Evolutionary conservation across 2,113 vertebrate genomes (phyloP), one percentile per base, ranked within the genome.

Genomic region (Siniperca chuatsi): DNA sequence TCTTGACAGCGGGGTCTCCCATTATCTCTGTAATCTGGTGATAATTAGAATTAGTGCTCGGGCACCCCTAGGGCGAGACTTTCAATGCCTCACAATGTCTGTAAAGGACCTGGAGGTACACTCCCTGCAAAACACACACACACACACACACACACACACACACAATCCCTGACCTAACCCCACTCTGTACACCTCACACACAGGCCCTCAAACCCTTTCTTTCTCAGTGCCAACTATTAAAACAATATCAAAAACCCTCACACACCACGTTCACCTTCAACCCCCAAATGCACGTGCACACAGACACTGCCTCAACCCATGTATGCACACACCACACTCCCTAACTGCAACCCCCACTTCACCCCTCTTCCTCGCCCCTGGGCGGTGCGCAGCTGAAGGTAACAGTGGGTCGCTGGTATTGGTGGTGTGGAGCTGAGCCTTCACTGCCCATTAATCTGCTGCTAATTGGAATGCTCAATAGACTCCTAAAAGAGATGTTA

Each of bases 21-120:
- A 94, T 95, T 95, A 96, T 96, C 95, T 95, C 94, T 96, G 93
- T 95, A 95, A 95, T 95, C 95, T 95, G 93, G 92, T 93, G 92
- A 91, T 93, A 96, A 95, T 86, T 94, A 91, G 92, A 94, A 96
- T 95, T 95, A 96, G 93, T 83, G 93, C 94, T 91, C 80, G 64
- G 93, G 91, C 84, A 93, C 92, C 94, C 90, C 68, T 20, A 33
- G 58, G 79, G 88, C 91, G 80, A 91, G 75, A 92, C 87, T 92
- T 86, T 93, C 85, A 96, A 90, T 92, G 92, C 73, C 92, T 95
- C 93, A 91, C 85, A 95, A 94, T 91, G 92, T 72, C 81, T 79
- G 75, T 52, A 91, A 91, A 96, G 90, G 80, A 93, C 37, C 93
- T 91, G 44, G 29, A 94, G 84, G 60, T 81, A 23, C 60, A 89